Conservation (phyloP, 2,888 invertebrate genomes). For the Coremacera marginata region DNA sequence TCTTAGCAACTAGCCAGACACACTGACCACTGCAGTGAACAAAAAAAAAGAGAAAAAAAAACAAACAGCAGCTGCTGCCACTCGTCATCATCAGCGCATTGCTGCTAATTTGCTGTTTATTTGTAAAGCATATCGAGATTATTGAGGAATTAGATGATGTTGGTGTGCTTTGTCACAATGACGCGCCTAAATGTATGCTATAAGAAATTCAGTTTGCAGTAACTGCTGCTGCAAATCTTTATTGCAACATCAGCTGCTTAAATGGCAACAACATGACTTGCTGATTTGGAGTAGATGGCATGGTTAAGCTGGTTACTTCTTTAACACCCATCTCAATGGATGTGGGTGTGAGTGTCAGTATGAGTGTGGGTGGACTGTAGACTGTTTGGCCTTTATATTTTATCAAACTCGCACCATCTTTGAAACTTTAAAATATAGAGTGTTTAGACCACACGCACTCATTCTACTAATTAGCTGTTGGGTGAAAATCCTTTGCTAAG, state of each 20-base stretch:
- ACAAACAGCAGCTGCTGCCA: conserved; percentile 3
- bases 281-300: background rate
- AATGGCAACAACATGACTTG: conserved; percentile 17
- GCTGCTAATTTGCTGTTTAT: background rate
- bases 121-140: background rate
- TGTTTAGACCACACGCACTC: background rate
- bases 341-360: no score
- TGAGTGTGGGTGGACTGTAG: background rate
- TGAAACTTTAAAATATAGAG: background rate
- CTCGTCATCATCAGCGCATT: background rate
- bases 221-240: background rate
- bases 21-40: no score
- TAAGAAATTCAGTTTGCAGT: background rate
- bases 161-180: conserved; percentile 1
- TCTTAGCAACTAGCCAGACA: no score
- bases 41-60: background rate
- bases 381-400: background rate
- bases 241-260: background rate
- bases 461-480: conserved; percentile 6
- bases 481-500: background rate
- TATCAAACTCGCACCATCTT: background rate
- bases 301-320: no score
- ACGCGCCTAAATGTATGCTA: background rate
- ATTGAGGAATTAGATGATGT: conserved; percentile 1
- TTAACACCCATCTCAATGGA: background rate